Conservation (phyloP, 2,113 vertebrate genomes). For the Tursiops truncatus region DNA sequence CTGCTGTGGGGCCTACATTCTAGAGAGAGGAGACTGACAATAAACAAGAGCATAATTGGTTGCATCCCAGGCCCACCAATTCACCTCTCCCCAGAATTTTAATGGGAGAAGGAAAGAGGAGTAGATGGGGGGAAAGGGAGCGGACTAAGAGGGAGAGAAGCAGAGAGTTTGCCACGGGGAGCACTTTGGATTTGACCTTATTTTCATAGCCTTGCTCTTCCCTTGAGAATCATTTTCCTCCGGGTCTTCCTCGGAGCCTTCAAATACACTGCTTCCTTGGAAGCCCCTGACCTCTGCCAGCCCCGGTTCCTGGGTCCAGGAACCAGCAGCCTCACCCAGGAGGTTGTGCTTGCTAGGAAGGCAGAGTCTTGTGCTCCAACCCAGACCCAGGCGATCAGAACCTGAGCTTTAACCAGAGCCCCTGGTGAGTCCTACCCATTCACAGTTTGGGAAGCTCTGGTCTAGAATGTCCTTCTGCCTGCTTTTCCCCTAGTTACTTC, state of each 20-base stretch:
- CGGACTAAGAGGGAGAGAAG: not conserved
- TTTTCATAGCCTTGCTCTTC: not conserved
- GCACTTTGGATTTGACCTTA: not conserved
- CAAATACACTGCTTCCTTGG: not conserved
- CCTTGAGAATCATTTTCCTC: not conserved
- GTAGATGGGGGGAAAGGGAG: not conserved
- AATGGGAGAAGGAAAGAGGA: not conserved
- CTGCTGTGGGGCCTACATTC: rapidly evolving
- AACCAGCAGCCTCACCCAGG: not conserved
- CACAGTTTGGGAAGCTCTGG: not conserved
- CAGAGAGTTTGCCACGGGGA: not conserved
- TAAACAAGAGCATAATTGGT: not conserved
- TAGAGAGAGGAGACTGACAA: not conserved
- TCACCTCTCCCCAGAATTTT: not conserved
- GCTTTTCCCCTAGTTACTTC: not conserved
- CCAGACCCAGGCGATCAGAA: not conserved
- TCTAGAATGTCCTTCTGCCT: not conserved
- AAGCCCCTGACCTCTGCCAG: not conserved
- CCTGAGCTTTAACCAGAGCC: not conserved
- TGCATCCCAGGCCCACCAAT: not conserved
- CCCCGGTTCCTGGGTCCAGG: not conserved
- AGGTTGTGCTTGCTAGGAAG: not conserved
- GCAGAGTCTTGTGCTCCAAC: not conserved
- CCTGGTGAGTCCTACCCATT: too few species aligned
- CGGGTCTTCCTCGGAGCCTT: not conserved